phyloP scores from a whole-genome alignment of 2,888 invertebrate species.

The Luperina nickerlii region DNA sequence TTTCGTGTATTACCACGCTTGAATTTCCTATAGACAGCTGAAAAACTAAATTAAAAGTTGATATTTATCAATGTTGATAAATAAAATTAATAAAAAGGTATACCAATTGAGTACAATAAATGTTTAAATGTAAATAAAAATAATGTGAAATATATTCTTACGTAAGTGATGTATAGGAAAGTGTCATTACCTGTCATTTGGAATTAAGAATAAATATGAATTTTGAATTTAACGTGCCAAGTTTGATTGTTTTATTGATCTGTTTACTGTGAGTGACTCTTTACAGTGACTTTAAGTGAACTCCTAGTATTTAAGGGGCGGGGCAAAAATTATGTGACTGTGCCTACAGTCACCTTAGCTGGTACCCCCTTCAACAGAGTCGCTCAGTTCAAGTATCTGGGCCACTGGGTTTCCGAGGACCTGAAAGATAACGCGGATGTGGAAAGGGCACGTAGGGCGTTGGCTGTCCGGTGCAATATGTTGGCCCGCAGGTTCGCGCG shows the following conservation, averaged over 20 bases:
- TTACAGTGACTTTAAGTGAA: no score
- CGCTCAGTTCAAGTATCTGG: no score
- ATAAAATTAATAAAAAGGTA: conserved; percentile 76
- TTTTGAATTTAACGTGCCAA: conserved; percentile 90
- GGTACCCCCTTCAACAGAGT: no score
- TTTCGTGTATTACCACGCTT: background rate
- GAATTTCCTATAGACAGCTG: conserved; percentile 58
- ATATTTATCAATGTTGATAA: conserved; percentile 76
- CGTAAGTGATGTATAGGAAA: conserved; percentile 75
- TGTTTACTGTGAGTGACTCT: no score
- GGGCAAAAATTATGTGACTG: no score
- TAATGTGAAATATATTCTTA: conserved; percentile 82
- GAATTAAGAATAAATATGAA: conserved; percentile 85
- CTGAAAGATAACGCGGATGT: no score
- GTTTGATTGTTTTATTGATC: conserved; percentile 79
- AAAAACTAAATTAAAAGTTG: conserved; percentile 60
- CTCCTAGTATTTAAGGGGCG: no score
- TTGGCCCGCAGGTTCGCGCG: no score
- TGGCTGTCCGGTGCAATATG: no score
- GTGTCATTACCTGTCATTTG: conserved; percentile 85
- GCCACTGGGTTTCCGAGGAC: no score
- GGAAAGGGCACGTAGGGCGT: no score
- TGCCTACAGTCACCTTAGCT: no score
- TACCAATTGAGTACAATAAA: conserved; percentile 90
- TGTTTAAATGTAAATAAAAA: conserved; percentile 84